phyloP scores from a whole-genome alignment of 1,140 invertebrate species.

The Eciton burchellii region DNA sequence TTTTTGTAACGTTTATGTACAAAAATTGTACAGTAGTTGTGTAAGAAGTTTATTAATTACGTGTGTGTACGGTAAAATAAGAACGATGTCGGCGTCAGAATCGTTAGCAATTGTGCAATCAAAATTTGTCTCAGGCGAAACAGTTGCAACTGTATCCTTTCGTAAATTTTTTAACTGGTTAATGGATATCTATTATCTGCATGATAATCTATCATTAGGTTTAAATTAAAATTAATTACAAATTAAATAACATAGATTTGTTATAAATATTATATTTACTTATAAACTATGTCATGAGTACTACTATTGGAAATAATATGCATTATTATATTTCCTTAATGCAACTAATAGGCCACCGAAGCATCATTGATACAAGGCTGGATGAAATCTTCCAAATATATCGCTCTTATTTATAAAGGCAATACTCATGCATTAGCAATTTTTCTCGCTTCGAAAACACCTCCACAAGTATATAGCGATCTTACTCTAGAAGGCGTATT shows the following conservation, averaged over 20 bases:
- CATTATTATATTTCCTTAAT: constrained; percentile 70
- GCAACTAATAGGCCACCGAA: constrained; percentile 81
- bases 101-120: constrained; percentile 86
- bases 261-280: background rate
- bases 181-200: constrained; percentile 26
- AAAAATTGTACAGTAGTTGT: background rate
- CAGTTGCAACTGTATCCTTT: constrained; percentile 86
- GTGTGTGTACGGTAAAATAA: background rate
- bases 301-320: background rate
- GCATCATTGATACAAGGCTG: constrained; percentile 87
- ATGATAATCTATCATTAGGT: background rate
- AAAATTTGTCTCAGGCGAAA: constrained; percentile 88
- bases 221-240: too few species aligned
- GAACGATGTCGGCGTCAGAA: constrained; percentile 65
- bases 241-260: too few species aligned
- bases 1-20: background rate
- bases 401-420: constrained; percentile 89
- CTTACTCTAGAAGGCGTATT: constrained; percentile 90
- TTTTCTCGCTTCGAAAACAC: constrained; percentile 86
- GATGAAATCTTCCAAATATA: constrained; percentile 85
- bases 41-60: background rate
- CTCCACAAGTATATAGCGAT: constrained; percentile 89
- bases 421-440: constrained; percentile 88
- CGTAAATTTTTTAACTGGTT: constrained; percentile 35
- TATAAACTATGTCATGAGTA: constrained; percentile 14